Evolutionary conservation across 2,888 invertebrate genomes (phyloP), one percentile per base, ranked within the genome.

Genomic region (Ophraella communa): DNA sequence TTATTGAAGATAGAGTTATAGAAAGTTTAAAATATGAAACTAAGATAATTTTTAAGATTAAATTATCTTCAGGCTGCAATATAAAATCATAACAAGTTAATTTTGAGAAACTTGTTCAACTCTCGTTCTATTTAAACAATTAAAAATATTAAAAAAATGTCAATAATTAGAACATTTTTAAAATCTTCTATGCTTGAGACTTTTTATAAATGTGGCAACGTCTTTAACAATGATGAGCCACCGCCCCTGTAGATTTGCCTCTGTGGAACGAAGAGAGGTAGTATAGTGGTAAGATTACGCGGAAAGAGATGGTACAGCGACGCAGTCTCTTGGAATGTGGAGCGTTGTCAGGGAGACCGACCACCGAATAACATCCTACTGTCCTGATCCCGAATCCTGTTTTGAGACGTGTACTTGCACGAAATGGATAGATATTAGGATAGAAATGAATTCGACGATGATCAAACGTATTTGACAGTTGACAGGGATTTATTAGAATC

Each of bases 341-440:
- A 62, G 45, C 65, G 63, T 61, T 61, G 68, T 62, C 57, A 68
- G 57, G 64, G 57, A 56, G 56, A 67, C 65, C 59, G 54, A 65
- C 60, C 51, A 45, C 60, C 57, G 54, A 59, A 59, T 66, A 60
- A 62, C 63, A 61, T 58, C 59, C 59, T 60, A 58, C 58, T 59
- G 61, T 59, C 27, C 51, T 59, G 59, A 59, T 51, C 59, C 51
- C 51, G 35, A 49, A 21, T 17, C 39, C 51, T 51, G 51, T 30
- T 23, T 24, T 47, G 47, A 35, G 42, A 54, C 4, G 27, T 54
- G n/a, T 59, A 24, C 39, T 58, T 30, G 44, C 76, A 77, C 77
- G 74, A 73, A 76, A 76, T 77, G 78, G 78, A 77, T 78, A 78
- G 21, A 51, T 17, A 42, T 39, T 8, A n/a, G 27, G 24, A 27